phyloP scores from a whole-genome alignment of 1,140 invertebrate genomes.

The Cherax quadricarinatus region DNA sequence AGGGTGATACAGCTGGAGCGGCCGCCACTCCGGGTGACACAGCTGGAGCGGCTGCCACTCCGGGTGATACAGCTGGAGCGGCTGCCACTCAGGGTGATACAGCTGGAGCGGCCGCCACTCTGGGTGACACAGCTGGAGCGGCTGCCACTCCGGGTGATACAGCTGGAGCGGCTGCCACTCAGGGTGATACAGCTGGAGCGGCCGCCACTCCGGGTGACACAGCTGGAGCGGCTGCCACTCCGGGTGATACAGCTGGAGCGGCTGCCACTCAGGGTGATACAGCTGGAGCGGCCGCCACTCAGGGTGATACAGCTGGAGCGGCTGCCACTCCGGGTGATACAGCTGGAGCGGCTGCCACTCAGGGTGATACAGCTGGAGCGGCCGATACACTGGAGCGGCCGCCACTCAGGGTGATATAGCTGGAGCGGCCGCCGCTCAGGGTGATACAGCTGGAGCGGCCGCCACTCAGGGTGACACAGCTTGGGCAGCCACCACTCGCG shows the following conservation, averaged over 20 bases:
- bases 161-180: background rate
- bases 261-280: background rate
- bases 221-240: background rate
- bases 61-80: background rate
- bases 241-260: background rate
- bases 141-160: background rate
- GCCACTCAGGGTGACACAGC: background rate
- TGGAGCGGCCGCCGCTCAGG: too few relatives aligned
- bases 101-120: background rate
- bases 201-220: background rate
- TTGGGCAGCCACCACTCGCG: background rate
- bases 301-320: background rate
- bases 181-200: background rate
- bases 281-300: background rate
- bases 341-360: background rate
- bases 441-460: background rate
- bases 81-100: background rate
- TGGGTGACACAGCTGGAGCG: background rate
- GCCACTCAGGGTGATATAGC: too few relatives aligned
- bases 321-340: background rate
- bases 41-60: background rate
- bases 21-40: background rate
- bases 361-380: too few relatives aligned
- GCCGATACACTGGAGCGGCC: too few relatives aligned
- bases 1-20: background rate